Evolutionary conservation across 1,140 invertebrate species (phyloP).

Genomic region (Dufourea novaeangliae): DNA sequence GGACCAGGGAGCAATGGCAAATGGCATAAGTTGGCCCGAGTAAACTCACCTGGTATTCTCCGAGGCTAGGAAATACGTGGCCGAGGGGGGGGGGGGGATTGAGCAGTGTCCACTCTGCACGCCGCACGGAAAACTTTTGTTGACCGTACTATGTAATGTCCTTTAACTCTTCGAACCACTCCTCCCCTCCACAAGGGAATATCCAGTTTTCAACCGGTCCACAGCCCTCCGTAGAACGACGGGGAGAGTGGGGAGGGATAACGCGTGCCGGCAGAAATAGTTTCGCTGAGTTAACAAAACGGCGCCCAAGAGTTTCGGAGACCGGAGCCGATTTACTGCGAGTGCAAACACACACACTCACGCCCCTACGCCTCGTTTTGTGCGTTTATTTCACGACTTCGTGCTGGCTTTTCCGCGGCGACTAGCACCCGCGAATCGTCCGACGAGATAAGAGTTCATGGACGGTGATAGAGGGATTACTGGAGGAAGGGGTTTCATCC

Average conservation of each 20-base stretch:
- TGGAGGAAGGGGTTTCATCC: slow-evolving; percentile 2
- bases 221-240: no score
- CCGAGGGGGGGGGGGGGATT: slow-evolving; percentile 11
- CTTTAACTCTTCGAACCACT: slow-evolving; percentile 27
- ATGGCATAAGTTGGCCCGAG: slow-evolving; percentile 54
- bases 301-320: slow-evolving; percentile 32
- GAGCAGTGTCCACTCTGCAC: slow-evolving; percentile 48
- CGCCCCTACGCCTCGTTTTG: background rate
- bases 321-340: slow-evolving; percentile 34
- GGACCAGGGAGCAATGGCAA: slow-evolving; percentile 29
- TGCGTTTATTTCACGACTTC: slow-evolving; percentile 37
- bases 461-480: slow-evolving; percentile 23
- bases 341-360: background rate
- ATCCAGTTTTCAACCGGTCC: slow-evolving; percentile 23
- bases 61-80: slow-evolving; percentile 44
- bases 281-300: slow-evolving; percentile 49
- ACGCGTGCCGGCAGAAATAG: slow-evolving; percentile 22
- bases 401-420: background rate
- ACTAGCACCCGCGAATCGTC: slow-evolving; percentile 10
- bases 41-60: slow-evolving; percentile 53
- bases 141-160: slow-evolving; percentile 42
- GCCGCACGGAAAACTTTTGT: slow-evolving; percentile 45
- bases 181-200: background rate
- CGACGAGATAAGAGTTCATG: slow-evolving; percentile 25
- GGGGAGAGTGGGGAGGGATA: background rate